Percentiles rank a stretch among this genome's conserved stretches.
Evolutionary conservation across 2,113 vertebrate species (phyloP).

Genomic region (Hirundichthys speculiger): DNA sequence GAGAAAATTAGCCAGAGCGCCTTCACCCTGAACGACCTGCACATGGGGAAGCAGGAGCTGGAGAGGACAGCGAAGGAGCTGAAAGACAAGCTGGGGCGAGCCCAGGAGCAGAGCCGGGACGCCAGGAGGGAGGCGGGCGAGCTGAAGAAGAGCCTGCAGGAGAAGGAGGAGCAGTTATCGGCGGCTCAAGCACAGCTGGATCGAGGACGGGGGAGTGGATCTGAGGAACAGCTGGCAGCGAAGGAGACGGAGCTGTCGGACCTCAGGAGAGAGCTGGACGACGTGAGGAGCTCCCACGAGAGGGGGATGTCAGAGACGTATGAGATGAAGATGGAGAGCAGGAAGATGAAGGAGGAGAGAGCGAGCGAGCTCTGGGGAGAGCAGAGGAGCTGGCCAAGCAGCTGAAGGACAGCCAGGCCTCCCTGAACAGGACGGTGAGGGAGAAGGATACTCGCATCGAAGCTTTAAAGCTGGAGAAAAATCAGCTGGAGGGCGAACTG

Average conservation of each 20-base stretch:
- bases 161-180: constrained; percentile 81
- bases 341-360: constrained; percentile 73
- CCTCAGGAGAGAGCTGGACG: constrained; percentile 80
- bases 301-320: constrained; percentile 81
- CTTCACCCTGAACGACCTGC: constrained; percentile 85
- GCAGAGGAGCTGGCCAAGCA: constrained; percentile 79
- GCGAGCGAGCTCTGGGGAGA: constrained; percentile 38
- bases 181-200: constrained; percentile 67
- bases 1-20: constrained; percentile 86
- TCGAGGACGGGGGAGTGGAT: constrained; percentile 54
- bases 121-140: constrained; percentile 78
- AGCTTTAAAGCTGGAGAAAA: constrained; percentile 87
- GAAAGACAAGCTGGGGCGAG: constrained; percentile 81
- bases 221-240: constrained; percentile 57
- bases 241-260: constrained; percentile 81
- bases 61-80: constrained; percentile 83
- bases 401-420: constrained; percentile 78
- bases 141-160: constrained; percentile 80
- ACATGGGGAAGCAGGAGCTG: constrained; percentile 85
- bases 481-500: constrained; percentile 84
- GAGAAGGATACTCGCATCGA: constrained; percentile 87
- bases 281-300: constrained; percentile 80
- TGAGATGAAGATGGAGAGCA: constrained; percentile 87
- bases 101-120: constrained; percentile 76
- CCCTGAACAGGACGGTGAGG: constrained; percentile 75